Conservation (phyloP, 2,113 vertebrate species). For the Phylloscopus trochilus region DNA sequence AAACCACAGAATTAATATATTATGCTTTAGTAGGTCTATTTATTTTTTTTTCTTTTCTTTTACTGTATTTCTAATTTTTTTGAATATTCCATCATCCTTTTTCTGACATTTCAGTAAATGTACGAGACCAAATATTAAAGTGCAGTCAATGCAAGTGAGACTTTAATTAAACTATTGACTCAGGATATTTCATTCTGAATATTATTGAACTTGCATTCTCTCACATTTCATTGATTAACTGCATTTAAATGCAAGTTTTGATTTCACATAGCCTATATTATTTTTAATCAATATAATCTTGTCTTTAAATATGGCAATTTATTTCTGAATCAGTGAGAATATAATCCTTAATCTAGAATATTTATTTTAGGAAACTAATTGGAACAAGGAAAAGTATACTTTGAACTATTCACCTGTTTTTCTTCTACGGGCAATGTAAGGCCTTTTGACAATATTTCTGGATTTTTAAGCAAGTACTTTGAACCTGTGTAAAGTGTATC, state of each 20-base stretch:
- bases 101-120: not conserved
- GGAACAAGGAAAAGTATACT: not conserved
- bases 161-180: conserved; percentile 27
- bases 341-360: not conserved
- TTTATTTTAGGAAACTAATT: not conserved
- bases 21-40: not conserved
- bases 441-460: not conserved
- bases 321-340: not conserved
- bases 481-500: not conserved
- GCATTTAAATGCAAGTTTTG: not conserved
- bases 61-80: not conserved
- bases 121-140: not conserved
- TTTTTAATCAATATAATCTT: not conserved
- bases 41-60: not conserved
- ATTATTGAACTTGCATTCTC: conserved; percentile 8
- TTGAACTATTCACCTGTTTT: not conserved
- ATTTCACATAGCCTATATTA: not conserved
- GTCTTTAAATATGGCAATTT: not conserved
- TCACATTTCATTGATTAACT: not conserved
- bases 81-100: not conserved
- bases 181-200: not conserved
- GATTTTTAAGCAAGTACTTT: not conserved
- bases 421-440: not conserved
- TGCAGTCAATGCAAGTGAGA: not conserved
- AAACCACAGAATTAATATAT: not conserved